A percentile compares a stretch with the other conserved stretches of the same genome.
phyloP scores from a whole-genome alignment of 1,140 invertebrate species.

The Pararge aegeria region DNA sequence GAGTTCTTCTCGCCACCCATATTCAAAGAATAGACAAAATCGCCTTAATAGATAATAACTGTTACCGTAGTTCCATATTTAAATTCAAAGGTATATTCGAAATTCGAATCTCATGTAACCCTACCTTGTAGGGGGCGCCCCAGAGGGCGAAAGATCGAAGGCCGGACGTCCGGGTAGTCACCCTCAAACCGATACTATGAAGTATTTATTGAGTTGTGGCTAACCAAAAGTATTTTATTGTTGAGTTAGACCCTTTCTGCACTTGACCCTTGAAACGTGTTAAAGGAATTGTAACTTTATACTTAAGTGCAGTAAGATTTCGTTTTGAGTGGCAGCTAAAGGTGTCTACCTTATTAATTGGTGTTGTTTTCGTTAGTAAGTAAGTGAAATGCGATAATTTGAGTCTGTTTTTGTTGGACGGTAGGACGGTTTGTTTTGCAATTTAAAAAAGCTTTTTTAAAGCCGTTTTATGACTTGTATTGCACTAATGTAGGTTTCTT shows the following conservation, averaged over 20 bases:
- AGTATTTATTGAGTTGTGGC: conserved; percentile 77
- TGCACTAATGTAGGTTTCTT: no score
- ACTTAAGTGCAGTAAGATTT: background rate
- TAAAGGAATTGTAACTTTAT: conserved; percentile 19
- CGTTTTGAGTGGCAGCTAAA: conserved; percentile 11
- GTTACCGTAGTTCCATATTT: background rate
- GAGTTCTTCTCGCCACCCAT: no score
- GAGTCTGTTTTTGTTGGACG: conserved; percentile 22
- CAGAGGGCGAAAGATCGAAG: conserved; percentile 62
- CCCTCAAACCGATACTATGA: conserved; percentile 72
- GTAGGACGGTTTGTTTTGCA: conserved; percentile 22
- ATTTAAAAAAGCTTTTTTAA: conserved; percentile 24
- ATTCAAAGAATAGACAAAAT: no score
- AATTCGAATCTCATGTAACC: conserved; percentile 43
- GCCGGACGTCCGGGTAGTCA: conserved; percentile 62
- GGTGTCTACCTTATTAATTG: conserved; percentile 43
- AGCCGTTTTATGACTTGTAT: background rate
- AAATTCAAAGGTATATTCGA: background rate
- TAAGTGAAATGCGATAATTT: conserved; percentile 39
- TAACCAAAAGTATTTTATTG: conserved; percentile 74
- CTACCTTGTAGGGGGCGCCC: conserved; percentile 34
- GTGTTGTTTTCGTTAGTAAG: conserved; percentile 41
- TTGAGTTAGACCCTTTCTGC: conserved; percentile 58
- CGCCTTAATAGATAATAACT: no score
- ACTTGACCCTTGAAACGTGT: conserved; percentile 1